These are phyloP conservation scores for Falco concolor DNA, from an alignment of 2,797 vertebrate genomes.

Conservation along the genomic window DNA sequence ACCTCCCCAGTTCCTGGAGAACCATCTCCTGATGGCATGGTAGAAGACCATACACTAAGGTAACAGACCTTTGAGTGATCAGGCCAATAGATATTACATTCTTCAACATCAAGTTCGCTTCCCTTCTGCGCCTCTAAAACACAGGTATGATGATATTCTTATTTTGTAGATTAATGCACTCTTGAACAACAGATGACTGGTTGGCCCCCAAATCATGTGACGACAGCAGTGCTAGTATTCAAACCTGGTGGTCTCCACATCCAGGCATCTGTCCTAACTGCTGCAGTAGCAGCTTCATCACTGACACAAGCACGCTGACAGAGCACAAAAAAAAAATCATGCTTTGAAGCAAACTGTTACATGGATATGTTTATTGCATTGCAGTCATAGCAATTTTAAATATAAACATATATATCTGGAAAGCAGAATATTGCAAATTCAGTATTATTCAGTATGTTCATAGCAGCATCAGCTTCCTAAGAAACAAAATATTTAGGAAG, in stretches of 20 bases:
- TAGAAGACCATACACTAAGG: neutral
- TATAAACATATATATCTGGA: constrained; percentile 52
- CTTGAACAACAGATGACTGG: neutral
- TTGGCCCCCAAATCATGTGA: neutral
- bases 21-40: neutral
- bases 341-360: neutral
- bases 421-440: constrained; percentile 65
- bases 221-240: neutral
- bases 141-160: neutral
- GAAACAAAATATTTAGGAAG: constrained; percentile 59
- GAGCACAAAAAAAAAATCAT: neutral
- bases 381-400: constrained; percentile 58
- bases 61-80: neutral
- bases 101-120: neutral
- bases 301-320: neutral
- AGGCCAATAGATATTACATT: neutral
- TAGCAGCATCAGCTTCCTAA: constrained; percentile 69
- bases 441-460: neutral
- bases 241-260: neutral
- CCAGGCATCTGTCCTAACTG: neutral
- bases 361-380: constrained; percentile 73
- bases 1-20: neutral
- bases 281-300: neutral
- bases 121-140: neutral
- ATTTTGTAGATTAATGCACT: neutral